phyloP scores from a whole-genome alignment of 2,888 invertebrate species.

The Monoplex corrugatus region DNA sequence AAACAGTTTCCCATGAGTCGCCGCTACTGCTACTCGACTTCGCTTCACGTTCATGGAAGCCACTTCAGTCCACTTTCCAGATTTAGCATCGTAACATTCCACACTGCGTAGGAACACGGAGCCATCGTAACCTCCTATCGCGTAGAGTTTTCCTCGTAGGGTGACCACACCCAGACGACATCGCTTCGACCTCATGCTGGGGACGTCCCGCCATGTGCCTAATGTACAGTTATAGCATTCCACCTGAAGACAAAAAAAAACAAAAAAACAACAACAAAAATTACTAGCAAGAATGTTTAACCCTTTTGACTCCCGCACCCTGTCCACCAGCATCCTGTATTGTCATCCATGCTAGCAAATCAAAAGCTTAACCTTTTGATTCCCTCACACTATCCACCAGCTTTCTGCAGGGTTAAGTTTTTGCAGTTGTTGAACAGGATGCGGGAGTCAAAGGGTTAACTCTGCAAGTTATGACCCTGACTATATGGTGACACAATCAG shows the following conservation, averaged over 20 bases:
- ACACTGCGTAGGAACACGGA: conserved; percentile 90
- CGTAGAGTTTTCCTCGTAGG: conserved; percentile 91
- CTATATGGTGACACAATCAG: too few species aligned
- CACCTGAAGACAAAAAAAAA: conserved; percentile 85
- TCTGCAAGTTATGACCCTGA: too few species aligned
- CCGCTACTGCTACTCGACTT: conserved; percentile 90
- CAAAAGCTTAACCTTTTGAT: too few species aligned
- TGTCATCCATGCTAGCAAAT: too few species aligned
- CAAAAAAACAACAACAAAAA: not conserved
- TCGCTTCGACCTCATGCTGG: conserved; percentile 90
- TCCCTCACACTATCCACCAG: too few species aligned
- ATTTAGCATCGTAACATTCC: conserved; percentile 89
- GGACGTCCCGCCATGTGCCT: conserved; percentile 88
- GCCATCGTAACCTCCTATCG: conserved; percentile 88
- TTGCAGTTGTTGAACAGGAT: too few species aligned
- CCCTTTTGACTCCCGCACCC: too few species aligned
- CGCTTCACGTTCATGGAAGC: conserved; percentile 91
- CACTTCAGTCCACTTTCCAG: conserved; percentile 89
- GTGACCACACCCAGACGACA: conserved; percentile 92
- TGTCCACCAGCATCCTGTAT: too few species aligned
- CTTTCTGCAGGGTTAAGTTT: too few species aligned
- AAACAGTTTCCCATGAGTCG: conserved; percentile 90
- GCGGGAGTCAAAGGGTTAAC: too few species aligned
- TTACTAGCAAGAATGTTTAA: too few species aligned
- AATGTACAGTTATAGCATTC: conserved; percentile 90